Evolutionary conservation across 2,888 invertebrate genomes (phyloP).

Genomic region (Amblyjoppa proteus): DNA sequence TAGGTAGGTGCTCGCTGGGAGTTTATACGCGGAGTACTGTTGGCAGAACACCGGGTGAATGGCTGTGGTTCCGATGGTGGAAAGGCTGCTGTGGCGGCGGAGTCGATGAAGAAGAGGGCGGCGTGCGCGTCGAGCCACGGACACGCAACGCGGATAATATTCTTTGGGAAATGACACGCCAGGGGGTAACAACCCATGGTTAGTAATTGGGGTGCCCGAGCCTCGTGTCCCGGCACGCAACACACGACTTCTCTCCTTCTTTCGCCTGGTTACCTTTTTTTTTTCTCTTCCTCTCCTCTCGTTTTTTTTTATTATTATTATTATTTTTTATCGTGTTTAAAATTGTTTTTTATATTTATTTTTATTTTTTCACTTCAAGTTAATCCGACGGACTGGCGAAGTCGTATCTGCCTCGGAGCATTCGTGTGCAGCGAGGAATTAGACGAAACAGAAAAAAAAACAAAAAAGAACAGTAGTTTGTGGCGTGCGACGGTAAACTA

Average conservation of each 20-base stretch:
- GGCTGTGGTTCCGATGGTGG: constrained; percentile 9
- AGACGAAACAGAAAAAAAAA: constrained; percentile 25
- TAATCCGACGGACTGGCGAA: constrained; percentile 8
- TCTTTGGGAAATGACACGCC: constrained; percentile 82
- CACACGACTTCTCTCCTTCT: constrained; percentile 52
- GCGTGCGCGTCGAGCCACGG: constrained; percentile 71
- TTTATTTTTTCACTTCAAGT: constrained; percentile 53
- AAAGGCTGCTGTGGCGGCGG: constrained; percentile 39
- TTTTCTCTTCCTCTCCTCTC: not conserved
- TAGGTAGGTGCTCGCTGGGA: not conserved
- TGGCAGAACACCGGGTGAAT: constrained; percentile 17
- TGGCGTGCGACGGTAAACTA: constrained; percentile 61
- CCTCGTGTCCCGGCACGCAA: constrained; percentile 71
- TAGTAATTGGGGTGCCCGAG: constrained; percentile 79
- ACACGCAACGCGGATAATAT: constrained; percentile 80
- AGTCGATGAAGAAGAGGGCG: constrained; percentile 54
- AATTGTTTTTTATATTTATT: constrained; percentile 17
- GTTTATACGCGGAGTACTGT: constrained; percentile 25
- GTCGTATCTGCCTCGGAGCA: not conserved
- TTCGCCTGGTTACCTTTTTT: constrained; percentile 2
- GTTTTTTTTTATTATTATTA: not conserved
- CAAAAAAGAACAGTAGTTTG: not conserved
- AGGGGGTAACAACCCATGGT: constrained; percentile 83
- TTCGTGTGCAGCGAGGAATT: constrained; percentile 8
- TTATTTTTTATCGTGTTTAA: not conserved